phyloP scores from a whole-genome alignment of 1,140 invertebrate species.

The Nasonia giraulti region DNA sequence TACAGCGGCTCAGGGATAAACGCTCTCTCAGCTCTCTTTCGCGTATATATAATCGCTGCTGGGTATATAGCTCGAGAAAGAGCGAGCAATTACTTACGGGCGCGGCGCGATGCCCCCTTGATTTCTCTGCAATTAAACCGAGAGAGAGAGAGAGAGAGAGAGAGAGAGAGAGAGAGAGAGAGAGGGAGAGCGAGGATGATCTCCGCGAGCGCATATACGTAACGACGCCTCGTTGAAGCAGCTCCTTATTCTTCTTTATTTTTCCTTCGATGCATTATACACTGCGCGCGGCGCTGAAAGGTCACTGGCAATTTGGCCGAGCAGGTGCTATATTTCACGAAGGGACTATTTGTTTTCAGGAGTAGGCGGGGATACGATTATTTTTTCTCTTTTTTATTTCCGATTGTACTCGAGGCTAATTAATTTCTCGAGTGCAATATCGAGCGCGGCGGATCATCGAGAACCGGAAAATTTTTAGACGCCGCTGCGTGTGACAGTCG shows the following conservation, averaged over 20 bases:
- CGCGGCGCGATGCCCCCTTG: neutral
- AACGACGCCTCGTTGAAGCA: neutral
- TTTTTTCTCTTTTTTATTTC: too few species aligned
- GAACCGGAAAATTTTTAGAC: too few species aligned
- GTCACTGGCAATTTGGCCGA: neutral
- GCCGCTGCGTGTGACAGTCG: too few species aligned
- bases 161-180: neutral
- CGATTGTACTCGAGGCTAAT: too few species aligned
- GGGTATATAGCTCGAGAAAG: slow-evolving; percentile 1
- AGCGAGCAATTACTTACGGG: neutral
- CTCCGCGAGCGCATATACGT: neutral
- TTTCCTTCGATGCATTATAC: neutral
- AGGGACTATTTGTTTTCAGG: neutral
- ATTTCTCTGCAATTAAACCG: slow-evolving; percentile 15
- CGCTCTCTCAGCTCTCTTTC: neutral
- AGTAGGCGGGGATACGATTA: too few species aligned
- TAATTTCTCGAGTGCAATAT: too few species aligned
- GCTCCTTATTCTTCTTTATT: neutral
- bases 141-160: neutral
- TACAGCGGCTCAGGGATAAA: neutral
- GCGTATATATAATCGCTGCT: slow-evolving; percentile 8
- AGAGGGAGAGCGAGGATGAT: neutral
- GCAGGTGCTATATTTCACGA: neutral
- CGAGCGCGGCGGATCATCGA: too few species aligned
- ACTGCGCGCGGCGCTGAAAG: neutral